phyloP scores from a whole-genome alignment of 2,888 invertebrate genomes.

The Caenorhabditis sp. region DNA sequence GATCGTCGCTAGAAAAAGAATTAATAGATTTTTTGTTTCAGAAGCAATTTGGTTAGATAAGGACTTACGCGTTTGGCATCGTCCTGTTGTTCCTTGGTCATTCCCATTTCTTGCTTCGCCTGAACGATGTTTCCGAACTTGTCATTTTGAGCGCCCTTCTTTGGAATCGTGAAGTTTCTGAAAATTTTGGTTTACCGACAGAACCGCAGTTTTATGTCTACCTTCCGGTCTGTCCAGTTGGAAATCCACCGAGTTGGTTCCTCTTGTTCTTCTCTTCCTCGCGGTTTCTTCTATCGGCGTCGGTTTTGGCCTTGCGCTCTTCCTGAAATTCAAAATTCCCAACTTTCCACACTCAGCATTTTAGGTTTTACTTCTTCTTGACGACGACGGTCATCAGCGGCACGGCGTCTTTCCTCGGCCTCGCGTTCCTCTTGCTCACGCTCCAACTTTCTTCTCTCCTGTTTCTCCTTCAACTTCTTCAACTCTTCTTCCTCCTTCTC shows the following conservation, averaged over 20 bases:
- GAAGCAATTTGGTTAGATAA: not conserved
- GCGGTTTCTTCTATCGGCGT: constrained; percentile 77
- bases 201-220: not conserved
- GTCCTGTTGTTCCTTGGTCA: constrained; percentile 99
- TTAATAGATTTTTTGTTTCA: not conserved
- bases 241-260: constrained; percentile 66
- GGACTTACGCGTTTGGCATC: constrained; percentile 89
- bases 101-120: constrained; percentile 96
- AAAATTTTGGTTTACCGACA: not conserved
- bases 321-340: constrained; percentile 63
- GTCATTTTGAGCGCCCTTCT: constrained; percentile 78
- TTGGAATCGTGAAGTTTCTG: constrained; percentile 76
- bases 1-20: constrained; percentile 50
- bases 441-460: constrained; percentile 81
- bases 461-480: constrained; percentile 92
- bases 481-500: constrained; percentile 82
- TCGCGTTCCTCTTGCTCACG: constrained; percentile 81
- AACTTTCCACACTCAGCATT: not conserved
- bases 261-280: constrained; percentile 80
- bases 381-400: constrained; percentile 80
- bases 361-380: constrained; percentile 77
- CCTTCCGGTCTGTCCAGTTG: constrained; percentile 64
- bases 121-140: constrained; percentile 89
- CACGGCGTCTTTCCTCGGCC: constrained; percentile 76
- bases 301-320: constrained; percentile 77